phyloP scores from a whole-genome alignment of 2,797 vertebrate genomes.

The Hypotaenidia philippensis region DNA sequence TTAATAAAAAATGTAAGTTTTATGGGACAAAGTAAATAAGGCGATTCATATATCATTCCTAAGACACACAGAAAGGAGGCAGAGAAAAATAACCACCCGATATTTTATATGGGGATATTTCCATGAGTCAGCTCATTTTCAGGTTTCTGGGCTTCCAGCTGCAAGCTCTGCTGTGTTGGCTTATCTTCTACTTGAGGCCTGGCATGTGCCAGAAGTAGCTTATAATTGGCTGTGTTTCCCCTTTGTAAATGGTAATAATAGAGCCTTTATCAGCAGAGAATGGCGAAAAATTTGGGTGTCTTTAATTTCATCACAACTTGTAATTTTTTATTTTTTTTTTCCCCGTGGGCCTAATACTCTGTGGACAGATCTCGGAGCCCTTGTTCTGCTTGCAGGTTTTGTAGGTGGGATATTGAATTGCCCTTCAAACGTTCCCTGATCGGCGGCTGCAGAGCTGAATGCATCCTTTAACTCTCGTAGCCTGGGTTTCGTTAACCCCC shows the following conservation, averaged over 20 bases:
- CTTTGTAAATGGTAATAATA: conserved; percentile 60
- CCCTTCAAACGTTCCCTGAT: conserved; percentile 4
- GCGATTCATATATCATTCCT: conserved; percentile 81
- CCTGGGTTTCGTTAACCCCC: neutral
- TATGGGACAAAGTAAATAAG: conserved; percentile 82
- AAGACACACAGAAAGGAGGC: conserved; percentile 72
- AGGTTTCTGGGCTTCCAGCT: conserved; percentile 64
- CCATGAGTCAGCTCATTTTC: conserved; percentile 80
- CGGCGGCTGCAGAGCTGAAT: neutral
- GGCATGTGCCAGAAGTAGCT: conserved; percentile 67
- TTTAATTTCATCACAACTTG: conserved; percentile 65
- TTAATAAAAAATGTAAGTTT: conserved; percentile 81
- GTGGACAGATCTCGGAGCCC: neutral
- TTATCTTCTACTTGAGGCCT: conserved; percentile 60
- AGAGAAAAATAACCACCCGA: conserved; percentile 75
- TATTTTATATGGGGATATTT: conserved; percentile 65
- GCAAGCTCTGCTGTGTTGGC: conserved; percentile 58
- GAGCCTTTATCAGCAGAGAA: conserved; percentile 65
- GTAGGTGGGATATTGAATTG: neutral
- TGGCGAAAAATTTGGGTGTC: conserved; percentile 60
- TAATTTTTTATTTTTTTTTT: conserved; percentile 8
- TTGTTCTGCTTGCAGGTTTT: conserved; percentile 14
- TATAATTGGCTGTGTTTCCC: conserved; percentile 72
- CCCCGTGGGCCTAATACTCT: neutral
- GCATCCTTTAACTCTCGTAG: neutral